Percentiles rank a stretch among this genome's conserved stretches.
Evolutionary conservation across 1,140 invertebrate species (phyloP).

Genomic region (Sinella curviseta): DNA sequence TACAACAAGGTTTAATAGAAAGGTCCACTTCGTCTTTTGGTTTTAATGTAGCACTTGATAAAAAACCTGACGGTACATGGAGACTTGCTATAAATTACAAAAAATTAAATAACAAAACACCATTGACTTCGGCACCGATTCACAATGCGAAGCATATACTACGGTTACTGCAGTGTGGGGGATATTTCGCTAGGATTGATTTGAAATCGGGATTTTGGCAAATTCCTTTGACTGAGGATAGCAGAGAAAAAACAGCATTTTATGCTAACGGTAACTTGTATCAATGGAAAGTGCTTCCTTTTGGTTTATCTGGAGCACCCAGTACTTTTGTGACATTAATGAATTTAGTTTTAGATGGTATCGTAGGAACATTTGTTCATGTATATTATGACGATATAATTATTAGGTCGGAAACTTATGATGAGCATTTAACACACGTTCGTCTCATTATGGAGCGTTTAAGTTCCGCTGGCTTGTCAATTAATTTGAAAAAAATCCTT

Average conservation of each 20-base stretch:
- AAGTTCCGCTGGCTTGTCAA: slow-evolving; percentile 52
- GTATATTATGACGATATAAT: slow-evolving; percentile 60
- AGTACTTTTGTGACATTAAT: slow-evolving; percentile 53
- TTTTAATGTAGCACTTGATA: not conserved
- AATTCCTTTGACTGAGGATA: not conserved
- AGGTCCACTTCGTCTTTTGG: not conserved
- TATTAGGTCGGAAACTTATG: slow-evolving; percentile 52
- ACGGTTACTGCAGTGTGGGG: not conserved
- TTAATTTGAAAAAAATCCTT: slow-evolving; percentile 57
- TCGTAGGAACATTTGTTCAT: slow-evolving; percentile 36
- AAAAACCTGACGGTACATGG: slow-evolving; percentile 11
- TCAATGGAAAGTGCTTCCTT: not conserved
- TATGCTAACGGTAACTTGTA: slow-evolving; percentile 13
- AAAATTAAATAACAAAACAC: slow-evolving; percentile 3
- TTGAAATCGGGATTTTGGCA: slow-evolving; percentile 17
- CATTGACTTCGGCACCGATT: not conserved
- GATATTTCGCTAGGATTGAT: not conserved
- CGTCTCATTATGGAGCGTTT: slow-evolving; percentile 53
- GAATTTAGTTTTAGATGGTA: slow-evolving; percentile 49
- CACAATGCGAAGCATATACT: not conserved
- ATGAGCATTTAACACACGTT: slow-evolving; percentile 55
- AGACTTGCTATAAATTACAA: slow-evolving; percentile 17
- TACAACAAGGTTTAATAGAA: not conserved
- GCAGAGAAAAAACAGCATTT: slow-evolving; percentile 6
- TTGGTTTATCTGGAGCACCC: not conserved